A percentile compares a stretch with the other conserved stretches of the same genome.
Evolutionary conservation across 2,888 invertebrate genomes (phyloP).

Genomic region (Clitarchus hookeri): DNA sequence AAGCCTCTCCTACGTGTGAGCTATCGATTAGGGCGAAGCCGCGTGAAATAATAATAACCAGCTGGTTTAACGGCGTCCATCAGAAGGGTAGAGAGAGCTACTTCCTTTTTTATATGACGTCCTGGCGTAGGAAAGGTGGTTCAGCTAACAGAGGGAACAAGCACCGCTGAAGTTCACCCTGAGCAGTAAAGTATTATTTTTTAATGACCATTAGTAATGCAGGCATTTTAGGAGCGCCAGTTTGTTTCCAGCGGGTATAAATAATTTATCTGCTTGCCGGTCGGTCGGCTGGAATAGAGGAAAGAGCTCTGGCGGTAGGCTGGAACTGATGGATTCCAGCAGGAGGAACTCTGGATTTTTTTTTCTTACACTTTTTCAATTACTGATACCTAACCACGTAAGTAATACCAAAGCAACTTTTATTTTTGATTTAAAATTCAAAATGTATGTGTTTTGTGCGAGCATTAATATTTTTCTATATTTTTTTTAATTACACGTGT

Average conservation of each 20-base stretch:
- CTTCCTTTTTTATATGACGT: not conserved
- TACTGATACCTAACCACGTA: too few relatives aligned
- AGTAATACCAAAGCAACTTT: too few relatives aligned
- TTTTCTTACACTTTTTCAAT: too few relatives aligned
- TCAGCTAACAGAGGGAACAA: not conserved
- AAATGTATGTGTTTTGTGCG: too few relatives aligned
- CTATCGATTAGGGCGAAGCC: not conserved
- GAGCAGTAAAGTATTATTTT: not conserved
- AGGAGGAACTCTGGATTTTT: too few relatives aligned
- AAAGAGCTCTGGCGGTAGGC: too few relatives aligned
- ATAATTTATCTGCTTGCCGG: not conserved
- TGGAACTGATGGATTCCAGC: too few relatives aligned
- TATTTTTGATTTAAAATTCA: too few relatives aligned
- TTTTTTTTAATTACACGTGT: too few relatives aligned
- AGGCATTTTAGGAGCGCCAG: not conserved
- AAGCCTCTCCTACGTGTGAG: not conserved
- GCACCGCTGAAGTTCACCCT: not conserved
- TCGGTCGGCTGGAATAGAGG: not conserved
- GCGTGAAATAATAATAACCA: not conserved
- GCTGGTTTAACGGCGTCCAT: not conserved
- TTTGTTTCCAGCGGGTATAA: not conserved
- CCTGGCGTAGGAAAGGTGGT: not conserved
- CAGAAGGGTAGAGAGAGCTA: not conserved
- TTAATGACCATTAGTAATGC: not conserved
- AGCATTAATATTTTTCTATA: too few relatives aligned